Evolutionary conservation across 2,888 invertebrate species (phyloP), one percentile per base, ranked within the genome.

Genomic region (Metopia argyrocephala): DNA sequence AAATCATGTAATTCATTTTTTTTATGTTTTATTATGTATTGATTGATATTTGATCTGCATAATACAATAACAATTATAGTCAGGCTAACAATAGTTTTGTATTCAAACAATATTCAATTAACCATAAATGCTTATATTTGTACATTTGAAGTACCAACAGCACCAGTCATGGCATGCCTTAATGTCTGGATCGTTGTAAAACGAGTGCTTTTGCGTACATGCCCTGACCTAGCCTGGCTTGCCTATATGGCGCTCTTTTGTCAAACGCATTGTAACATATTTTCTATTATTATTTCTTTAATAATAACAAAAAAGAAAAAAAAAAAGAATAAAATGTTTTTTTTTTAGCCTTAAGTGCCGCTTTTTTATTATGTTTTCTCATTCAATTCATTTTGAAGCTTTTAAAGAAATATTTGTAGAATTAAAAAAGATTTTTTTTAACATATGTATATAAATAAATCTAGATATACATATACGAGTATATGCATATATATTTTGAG

Each of bases 81-180:
- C 38, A 38, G 38, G 15, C 28, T 69, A 48, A 38, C 70, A 68
- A 76, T 64, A 64, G 75, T 81, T 81, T 78, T 78, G 70, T 74
- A 81, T 75, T 81, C 70, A 74, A 78, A 81, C 74, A 78, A 71
- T 78, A 81, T 81, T 78, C 81, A 78, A 81, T 81, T 81, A 81
- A 75, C 65, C 21, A 70, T 52, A 62, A 81, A 81, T 78, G 78
- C 74, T 74, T 56, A 75, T 38, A 38, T 15, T 12, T 38, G 15
- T 4, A 38, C 38, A 38, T 12, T 38, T 38, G 12, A 38, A 38
- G 38, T 38, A 15, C 38, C 15, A 38, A n/a, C n/a, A n/a, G n/a
- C 15, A 38, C 3, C 12, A 38, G 15, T n/a, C n/a, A n/a, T n/a
- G 15, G 38, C 38, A 9, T 38, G 38, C 38, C 38, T 38, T 9